Evolutionary conservation across 2,113 vertebrate genomes (phyloP), one percentile per base, ranked within the genome.

Genomic region (Crotalus horridus): DNA sequence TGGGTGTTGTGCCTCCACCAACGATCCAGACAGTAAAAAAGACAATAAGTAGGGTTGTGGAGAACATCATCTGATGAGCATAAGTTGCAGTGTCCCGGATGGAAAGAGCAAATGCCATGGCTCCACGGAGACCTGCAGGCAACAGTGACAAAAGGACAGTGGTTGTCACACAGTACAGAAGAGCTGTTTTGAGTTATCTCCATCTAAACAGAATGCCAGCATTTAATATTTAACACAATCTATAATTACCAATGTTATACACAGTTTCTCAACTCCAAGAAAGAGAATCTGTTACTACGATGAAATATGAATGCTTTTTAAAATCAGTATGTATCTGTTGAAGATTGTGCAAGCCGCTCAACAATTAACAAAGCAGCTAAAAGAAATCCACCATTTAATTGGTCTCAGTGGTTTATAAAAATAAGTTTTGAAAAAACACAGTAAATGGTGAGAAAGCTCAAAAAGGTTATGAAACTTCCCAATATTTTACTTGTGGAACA

Each of bases 1-100:
- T 99, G 90, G 99, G 98, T 0, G 99, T 99, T 0, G 99, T 99
- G 85, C 99, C 99, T 48, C 99, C 99, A 0, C 99, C 99, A 0
- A 99, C 98, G 94, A 99, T 97, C 99, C 99, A 99, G 56, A 99
- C 99, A 0, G 99, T 99, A 97, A 99, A 99, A 97, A 99, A 99
- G 96, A 99, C 99, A 0, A 99, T 99, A 92, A 99, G 99, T 53
- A 99, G 98, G 0, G 99, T 99, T 88, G 99, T 99, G 17, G 99
- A 99, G 97, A 99, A 99, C 98, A 99, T 99, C 98, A 99, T 99
- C 96, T 99, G 99, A 26, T 98, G 98, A 0, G 99, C 98, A 15
- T 99, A 99, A 15, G 99, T 99, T 43, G 99, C 99, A 0, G 99
- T 99, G 96, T 99, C 99, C 10, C 99, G 98, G 95, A 99, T 99